A percentile compares a stretch with the other conserved stretches of the same genome.
phyloP scores from a whole-genome alignment of 2,888 invertebrate species.

The Phytoseiulus persimilis region DNA sequence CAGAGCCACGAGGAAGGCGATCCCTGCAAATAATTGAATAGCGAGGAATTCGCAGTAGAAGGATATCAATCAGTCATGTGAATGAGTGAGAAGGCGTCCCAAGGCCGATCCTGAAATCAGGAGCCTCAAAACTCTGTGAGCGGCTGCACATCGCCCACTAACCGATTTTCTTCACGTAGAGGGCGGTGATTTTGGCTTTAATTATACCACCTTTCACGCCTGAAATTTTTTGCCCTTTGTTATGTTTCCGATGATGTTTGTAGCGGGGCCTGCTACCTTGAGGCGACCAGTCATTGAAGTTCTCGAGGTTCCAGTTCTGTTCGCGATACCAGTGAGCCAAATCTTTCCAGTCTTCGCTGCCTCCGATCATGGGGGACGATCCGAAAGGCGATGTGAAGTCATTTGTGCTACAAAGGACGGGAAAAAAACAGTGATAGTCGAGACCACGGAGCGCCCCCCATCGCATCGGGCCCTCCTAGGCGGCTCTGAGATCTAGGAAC shows the following conservation, averaged over 20 bases:
- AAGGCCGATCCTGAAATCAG: too few species aligned
- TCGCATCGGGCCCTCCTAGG: too few species aligned
- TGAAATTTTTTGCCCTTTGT: slow-evolving; percentile 27
- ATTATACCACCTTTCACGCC: background rate
- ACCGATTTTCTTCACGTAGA: slow-evolving; percentile 36
- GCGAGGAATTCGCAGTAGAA: background rate
- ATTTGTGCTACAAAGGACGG: background rate
- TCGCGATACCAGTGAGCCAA: slow-evolving; percentile 32
- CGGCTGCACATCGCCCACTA: too few species aligned
- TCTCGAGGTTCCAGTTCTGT: slow-evolving; percentile 24
- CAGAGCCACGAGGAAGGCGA: slow-evolving; percentile 11
- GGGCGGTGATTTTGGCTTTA: slow-evolving; percentile 8
- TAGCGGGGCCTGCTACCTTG: background rate
- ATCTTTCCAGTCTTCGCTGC: slow-evolving; percentile 17
- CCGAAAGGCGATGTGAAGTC: background rate
- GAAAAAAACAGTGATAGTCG: background rate
- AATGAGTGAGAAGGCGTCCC: background rate
- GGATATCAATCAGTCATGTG: background rate
- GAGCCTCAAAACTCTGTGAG: too few species aligned
- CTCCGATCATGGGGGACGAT: background rate
- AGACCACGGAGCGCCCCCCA: too few species aligned
- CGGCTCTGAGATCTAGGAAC: too few species aligned
- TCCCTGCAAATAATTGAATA: background rate
- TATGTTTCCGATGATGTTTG: background rate
- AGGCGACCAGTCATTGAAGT: background rate